Evolutionary conservation across 2,888 invertebrate genomes (phyloP).

Genomic region (Drosophila lutescens): DNA sequence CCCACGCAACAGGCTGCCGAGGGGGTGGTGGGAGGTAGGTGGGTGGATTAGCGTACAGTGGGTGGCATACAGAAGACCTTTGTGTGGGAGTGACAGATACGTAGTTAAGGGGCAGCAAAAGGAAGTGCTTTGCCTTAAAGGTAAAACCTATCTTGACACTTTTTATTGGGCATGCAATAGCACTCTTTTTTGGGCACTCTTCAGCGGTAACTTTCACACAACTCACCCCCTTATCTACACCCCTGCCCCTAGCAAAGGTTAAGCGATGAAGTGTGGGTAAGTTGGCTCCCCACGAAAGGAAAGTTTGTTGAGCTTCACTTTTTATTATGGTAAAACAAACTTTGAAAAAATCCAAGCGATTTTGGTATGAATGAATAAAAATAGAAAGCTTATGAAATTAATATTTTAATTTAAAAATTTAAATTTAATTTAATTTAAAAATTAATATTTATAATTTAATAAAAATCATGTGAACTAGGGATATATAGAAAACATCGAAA

Average conservation of each 20-base stretch:
- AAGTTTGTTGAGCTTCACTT: neutral
- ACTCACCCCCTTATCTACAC: neutral
- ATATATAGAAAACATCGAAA: too few species aligned
- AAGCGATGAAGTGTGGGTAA: neutral
- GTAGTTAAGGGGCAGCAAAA: neutral
- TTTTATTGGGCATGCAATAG: neutral
- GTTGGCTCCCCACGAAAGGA: neutral
- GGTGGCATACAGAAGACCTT: neutral
- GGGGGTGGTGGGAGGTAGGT: constrained; percentile 5
- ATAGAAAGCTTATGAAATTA: too few species aligned
- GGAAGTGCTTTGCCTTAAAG: neutral
- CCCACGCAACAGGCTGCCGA: constrained; percentile 62
- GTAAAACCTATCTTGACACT: neutral
- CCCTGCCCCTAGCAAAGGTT: neutral
- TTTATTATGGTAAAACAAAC: neutral
- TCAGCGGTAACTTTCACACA: too few species aligned
- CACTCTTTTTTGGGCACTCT: neutral
- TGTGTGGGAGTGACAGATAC: constrained; percentile 8
- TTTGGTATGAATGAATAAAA: too few species aligned
- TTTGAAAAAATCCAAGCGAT: neutral
- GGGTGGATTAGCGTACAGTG: neutral
- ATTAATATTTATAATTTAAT: too few species aligned
- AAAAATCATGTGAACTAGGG: too few species aligned
- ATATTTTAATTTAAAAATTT: too few species aligned
- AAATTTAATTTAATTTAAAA: too few species aligned